phyloP scores from a whole-genome alignment of 1,140 invertebrate genomes.

The Melanaphis sacchari region DNA sequence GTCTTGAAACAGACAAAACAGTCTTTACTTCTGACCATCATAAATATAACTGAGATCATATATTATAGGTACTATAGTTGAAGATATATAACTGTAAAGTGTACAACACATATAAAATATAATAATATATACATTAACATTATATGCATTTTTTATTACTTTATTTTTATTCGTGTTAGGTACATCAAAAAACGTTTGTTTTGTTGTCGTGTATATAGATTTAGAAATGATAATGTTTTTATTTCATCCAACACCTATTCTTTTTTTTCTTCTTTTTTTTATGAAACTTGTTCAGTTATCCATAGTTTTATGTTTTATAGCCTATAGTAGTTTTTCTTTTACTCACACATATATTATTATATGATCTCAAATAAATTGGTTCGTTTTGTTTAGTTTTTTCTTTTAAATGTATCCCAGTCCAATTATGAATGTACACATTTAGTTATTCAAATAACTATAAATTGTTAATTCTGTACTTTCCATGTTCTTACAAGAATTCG shows the following conservation, averaged over 20 bases:
- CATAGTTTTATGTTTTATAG: background rate
- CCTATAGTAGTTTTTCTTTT: background rate
- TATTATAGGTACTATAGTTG: background rate
- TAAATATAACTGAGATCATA: background rate
- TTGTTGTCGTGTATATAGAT: background rate
- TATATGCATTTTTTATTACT: background rate
- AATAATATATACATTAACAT: background rate
- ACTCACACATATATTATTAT: background rate
- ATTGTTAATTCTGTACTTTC: background rate
- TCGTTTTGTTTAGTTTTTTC: slow-evolving; percentile 1
- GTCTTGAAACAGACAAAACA: background rate
- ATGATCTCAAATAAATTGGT: slow-evolving; percentile 14
- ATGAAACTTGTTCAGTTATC: background rate
- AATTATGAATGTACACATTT: background rate
- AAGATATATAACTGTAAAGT: slow-evolving; percentile 7
- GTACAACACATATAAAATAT: background rate
- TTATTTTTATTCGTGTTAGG: slow-evolving; percentile 1
- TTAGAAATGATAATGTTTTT: slow-evolving; percentile 33
- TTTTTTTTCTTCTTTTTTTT: background rate
- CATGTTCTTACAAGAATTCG: background rate
- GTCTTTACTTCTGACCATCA: background rate
- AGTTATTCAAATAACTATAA: background rate
- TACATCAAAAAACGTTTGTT: slow-evolving; percentile 8
- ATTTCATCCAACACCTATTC: background rate
- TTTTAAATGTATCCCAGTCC: background rate